Conservation (phyloP, 92 coral and sea anemone genomes). For the Micromussa lordhowensis region DNA sequence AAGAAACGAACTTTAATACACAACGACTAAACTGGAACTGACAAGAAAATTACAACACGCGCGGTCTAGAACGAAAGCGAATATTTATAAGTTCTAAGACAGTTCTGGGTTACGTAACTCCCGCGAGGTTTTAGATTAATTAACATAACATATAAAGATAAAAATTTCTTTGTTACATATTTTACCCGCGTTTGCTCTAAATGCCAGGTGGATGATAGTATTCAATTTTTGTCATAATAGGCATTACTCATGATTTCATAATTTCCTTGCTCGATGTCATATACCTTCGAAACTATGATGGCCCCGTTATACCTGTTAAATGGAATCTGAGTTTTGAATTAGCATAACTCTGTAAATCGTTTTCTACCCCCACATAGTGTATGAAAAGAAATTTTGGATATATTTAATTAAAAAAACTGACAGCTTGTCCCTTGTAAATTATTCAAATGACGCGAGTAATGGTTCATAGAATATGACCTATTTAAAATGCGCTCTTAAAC, state of each 20-base stretch:
- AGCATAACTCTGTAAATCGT: neutral
- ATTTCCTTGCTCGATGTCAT: neutral
- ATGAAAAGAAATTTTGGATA: neutral
- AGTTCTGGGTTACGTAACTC: too few relatives aligned
- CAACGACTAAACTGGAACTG: too few relatives aligned
- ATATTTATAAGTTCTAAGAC: too few relatives aligned
- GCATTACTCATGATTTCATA: neutral
- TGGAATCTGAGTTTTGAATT: neutral
- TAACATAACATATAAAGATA: too few relatives aligned
- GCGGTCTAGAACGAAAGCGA: too few relatives aligned
- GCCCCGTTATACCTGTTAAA: neutral
- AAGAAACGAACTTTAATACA: too few relatives aligned
- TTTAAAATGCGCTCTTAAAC: neutral
- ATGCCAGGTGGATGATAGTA: neutral
- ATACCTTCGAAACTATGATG: neutral
- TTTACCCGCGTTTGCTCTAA: neutral
- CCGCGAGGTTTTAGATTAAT: too few relatives aligned
- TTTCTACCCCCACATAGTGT: neutral
- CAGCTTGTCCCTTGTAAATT: neutral
- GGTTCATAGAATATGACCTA: neutral
- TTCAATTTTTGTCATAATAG: neutral
- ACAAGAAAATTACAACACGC: too few relatives aligned
- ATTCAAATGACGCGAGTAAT: slow-evolving; percentile 1
- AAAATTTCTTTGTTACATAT: neutral
- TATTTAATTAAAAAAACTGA: neutral